These are phyloP conservation scores for Trisateles emortualis DNA, from an alignment of 2,888 invertebrate species.

Conservation along the genomic window DNA sequence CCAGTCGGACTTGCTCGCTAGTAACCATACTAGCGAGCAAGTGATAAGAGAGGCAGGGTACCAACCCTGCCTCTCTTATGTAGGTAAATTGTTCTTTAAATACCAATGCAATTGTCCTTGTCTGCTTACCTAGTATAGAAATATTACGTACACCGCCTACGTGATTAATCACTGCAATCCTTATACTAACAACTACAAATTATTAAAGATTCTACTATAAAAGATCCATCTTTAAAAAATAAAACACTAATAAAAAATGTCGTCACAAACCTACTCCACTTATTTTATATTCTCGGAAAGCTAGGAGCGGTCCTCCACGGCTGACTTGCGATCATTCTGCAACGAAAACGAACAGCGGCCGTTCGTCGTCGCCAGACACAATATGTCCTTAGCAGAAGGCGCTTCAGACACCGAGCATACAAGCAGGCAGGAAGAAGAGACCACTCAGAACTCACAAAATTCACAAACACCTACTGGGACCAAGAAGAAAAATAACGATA, in stretches of 20 bases:
- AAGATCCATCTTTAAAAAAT: not conserved
- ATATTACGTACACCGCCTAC: constrained; percentile 2
- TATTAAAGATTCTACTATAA: not conserved
- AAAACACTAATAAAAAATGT: constrained; percentile 7
- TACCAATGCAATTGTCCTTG: too few relatives aligned
- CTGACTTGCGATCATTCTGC: constrained; percentile 63
- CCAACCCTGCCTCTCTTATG: too few relatives aligned
- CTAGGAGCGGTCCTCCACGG: constrained; percentile 74
- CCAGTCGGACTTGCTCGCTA: too few relatives aligned
- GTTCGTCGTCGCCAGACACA: constrained; percentile 68
- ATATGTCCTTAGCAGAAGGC: constrained; percentile 83
- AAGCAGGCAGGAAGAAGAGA: constrained; percentile 49
- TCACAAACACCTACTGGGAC: constrained; percentile 37
- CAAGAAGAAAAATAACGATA: constrained; percentile 53
- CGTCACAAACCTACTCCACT: constrained; percentile 52
- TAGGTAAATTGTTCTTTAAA: too few relatives aligned
- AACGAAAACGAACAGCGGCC: constrained; percentile 67
- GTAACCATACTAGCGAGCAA: too few relatives aligned
- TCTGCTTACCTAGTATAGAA: too few relatives aligned
- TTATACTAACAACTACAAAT: not conserved
- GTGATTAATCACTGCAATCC: constrained; percentile 2
- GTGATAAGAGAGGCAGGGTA: too few relatives aligned
- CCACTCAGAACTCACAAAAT: constrained; percentile 26
- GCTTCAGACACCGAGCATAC: constrained; percentile 76
- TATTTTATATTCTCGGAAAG: constrained; percentile 19